Evolutionary conservation across 23 tunicate genomes (phyloP), one percentile per base, ranked within the genome.

Genomic region (Oikopleura albicans): DNA sequence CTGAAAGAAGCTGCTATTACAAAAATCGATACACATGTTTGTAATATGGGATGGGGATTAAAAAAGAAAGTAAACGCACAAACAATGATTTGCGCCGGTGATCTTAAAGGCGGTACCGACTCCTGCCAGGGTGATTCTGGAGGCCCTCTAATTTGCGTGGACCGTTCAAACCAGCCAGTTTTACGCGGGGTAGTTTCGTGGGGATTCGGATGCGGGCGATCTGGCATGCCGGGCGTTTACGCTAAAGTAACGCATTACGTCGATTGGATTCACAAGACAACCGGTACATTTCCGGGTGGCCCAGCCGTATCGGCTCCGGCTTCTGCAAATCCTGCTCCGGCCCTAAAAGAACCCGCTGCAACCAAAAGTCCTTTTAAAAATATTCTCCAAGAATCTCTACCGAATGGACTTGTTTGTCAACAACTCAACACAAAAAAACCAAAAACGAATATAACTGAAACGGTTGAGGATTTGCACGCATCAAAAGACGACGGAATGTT

Each of bases 101-200:
- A 71, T 29, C 35, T 71, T 34, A 16, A 37, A 2, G 79, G 79
- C 31, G 79, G 79, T 71, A 31, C 37, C 2, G 79, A 71, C 31
- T 71, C 79, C 28, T 71, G 79, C 31, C 79, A 71, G 31, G 79
- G 79, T 22, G 79, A 71, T 31, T 71, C 79, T 71, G 79, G 79
- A 16, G 79, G 79, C 4, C 79, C 79, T 34, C 37, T 71, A 37
- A 31, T 71, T 71, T 71, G 79, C 31, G 31, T 71, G 33, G 79
- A 71, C 37, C 4, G 31, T 2, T 2, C 28, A 22, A 31, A 31
- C 35, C 36, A 71, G 79, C 36, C 79, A 22, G 79, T 71, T 16
- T 29, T 71, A 16, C 28, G 79, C 28, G 79, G 79, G 4, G 35
- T 71, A 22, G 79, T 71, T 27, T 71, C 79, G 4, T 71, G 79